A percentile compares a stretch with the other conserved stretches of the same genome.
These are phyloP conservation scores for Nephrotoma guestfalica DNA, from an alignment of 2,888 invertebrate species.

Conservation along the genomic window DNA sequence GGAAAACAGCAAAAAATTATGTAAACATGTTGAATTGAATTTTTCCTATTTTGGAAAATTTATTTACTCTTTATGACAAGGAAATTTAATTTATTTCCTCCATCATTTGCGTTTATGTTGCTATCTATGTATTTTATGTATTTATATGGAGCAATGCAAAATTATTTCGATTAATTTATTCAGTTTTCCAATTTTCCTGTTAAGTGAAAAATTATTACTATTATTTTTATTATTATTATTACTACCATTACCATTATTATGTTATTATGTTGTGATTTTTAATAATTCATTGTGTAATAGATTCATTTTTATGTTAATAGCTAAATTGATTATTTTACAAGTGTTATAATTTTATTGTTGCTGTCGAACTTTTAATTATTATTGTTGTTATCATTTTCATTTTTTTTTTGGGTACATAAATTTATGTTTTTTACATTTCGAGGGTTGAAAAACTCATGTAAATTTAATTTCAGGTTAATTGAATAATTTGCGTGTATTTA, in stretches of 20 bases:
- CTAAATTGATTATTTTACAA: background rate
- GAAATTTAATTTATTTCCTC: background rate
- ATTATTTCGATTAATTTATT: background rate
- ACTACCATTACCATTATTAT: background rate
- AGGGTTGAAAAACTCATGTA: no score
- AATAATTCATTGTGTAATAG: background rate
- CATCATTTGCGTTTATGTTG: background rate
- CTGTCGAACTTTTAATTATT: background rate
- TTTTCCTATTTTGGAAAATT: background rate
- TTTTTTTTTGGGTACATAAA: background rate
- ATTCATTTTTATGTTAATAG: background rate
- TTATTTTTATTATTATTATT: background rate
- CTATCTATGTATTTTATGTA: background rate
- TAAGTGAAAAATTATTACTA: background rate
- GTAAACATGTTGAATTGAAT: background rate
- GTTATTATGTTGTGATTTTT: background rate
- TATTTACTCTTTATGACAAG: background rate
- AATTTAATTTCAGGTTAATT: background rate
- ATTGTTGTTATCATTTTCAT: background rate
- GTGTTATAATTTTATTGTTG: background rate
- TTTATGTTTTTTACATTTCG: background rate
- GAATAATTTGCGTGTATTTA: background rate
- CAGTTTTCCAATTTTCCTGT: background rate
- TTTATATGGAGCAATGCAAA: background rate
- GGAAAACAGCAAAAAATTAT: background rate